Percentiles rank a stretch among this genome's conserved stretches.
Conservation (phyloP, 2,888 invertebrate genomes). For the Drosophila gaucha region DNA sequence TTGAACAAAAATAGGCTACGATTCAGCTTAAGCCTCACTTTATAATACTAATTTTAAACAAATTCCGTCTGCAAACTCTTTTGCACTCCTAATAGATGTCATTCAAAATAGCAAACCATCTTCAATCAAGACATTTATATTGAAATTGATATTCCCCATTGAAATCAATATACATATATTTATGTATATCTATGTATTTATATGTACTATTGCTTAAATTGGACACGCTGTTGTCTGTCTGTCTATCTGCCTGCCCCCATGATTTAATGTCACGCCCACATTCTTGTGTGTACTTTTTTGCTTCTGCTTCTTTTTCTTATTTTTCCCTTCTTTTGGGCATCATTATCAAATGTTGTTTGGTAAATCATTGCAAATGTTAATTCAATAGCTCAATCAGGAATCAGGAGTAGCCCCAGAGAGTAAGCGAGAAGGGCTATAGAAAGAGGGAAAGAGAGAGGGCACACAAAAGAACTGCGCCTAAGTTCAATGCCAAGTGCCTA, state of each 20-base stretch:
- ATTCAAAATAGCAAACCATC: background rate
- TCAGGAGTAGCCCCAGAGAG: constrained; percentile 35
- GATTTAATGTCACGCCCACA: constrained; percentile 43
- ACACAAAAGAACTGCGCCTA: constrained; percentile 56
- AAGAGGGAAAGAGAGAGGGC: too few relatives aligned
- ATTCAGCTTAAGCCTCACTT: background rate
- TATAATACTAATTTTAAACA: background rate
- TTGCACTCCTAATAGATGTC: background rate
- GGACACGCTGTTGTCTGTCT: constrained; percentile 8
- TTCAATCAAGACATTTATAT: constrained; percentile 21
- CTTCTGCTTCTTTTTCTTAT: background rate
- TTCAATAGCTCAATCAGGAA: constrained; percentile 73
- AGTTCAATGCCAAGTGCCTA: constrained; percentile 74
- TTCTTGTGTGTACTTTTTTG: constrained; percentile 17
- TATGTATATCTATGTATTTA: too few relatives aligned
- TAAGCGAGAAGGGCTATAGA: background rate
- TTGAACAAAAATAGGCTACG: background rate
- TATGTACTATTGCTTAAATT: constrained; percentile 5
- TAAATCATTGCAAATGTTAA: constrained; percentile 76
- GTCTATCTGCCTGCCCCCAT: constrained; percentile 15
- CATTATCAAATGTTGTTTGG: constrained; percentile 74
- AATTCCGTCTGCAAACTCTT: background rate
- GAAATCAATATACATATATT: constrained; percentile 1
- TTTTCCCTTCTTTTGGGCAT: constrained; percentile 32
- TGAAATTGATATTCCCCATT: constrained; percentile 22